phyloP scores from a whole-genome alignment of 2,113 vertebrate genomes.

The Ictalurus punctatus region DNA sequence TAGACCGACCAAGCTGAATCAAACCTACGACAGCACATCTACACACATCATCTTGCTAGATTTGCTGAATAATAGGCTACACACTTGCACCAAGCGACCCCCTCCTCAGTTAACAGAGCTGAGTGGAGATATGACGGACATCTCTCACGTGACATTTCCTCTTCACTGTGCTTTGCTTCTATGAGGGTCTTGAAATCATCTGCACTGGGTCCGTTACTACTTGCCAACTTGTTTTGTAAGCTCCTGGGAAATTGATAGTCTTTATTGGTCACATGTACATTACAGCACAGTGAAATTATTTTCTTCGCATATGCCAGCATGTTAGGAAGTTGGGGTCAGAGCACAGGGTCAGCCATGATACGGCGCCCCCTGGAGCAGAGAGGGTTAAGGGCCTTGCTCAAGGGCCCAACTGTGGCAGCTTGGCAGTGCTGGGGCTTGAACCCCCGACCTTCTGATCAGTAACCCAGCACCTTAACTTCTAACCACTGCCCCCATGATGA shows the following conservation, averaged over 20 bases:
- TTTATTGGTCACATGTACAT: too few species aligned
- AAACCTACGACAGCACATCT: neutral
- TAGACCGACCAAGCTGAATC: neutral
- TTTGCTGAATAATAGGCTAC: constrained; percentile 3
- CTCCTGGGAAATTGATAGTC: neutral
- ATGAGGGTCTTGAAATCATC: neutral
- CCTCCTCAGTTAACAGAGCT: neutral
- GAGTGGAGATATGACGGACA: neutral
- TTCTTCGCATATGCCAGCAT: too few species aligned
- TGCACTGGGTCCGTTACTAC: neutral
- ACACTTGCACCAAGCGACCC: constrained; percentile 9
- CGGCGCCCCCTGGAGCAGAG: too few species aligned
- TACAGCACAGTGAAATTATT: too few species aligned
- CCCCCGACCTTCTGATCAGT: too few species aligned
- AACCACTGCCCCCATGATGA: too few species aligned
- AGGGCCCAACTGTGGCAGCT: too few species aligned
- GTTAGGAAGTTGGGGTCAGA: too few species aligned
- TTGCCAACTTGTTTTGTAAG: neutral
- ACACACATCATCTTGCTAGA: constrained; percentile 4
- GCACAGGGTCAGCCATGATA: too few species aligned
- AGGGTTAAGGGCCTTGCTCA: too few species aligned
- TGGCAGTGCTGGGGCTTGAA: too few species aligned
- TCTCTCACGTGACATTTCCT: constrained; percentile 9
- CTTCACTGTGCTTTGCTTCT: neutral
- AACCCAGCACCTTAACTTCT: too few species aligned